A percentile compares a stretch with the other conserved stretches of the same genome.
Conservation (phyloP, 2,797 vertebrate species). For the Avahi laniger region DNA sequence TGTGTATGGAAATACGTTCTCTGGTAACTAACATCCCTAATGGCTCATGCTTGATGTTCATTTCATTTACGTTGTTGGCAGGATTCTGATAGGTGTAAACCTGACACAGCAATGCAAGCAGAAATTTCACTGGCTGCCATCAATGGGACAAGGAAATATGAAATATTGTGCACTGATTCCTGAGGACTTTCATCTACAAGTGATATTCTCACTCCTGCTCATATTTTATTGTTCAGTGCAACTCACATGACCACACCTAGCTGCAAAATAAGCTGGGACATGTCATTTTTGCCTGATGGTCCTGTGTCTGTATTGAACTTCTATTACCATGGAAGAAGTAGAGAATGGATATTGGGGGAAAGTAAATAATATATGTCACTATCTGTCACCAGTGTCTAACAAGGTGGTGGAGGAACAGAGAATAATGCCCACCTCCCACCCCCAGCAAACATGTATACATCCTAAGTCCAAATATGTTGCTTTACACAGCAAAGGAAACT, state of each 20-base stretch:
- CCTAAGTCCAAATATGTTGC: background rate
- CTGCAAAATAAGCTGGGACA: background rate
- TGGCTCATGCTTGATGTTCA: background rate
- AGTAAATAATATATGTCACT: background rate
- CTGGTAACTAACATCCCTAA: background rate
- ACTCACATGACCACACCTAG: background rate
- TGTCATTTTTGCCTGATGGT: background rate
- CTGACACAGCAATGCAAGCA: background rate
- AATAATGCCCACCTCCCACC: background rate
- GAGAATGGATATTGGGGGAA: background rate
- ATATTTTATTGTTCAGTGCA: background rate
- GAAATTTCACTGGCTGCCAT: background rate
- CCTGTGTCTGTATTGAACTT: background rate
- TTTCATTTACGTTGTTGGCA: background rate
- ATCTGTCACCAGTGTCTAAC: background rate
- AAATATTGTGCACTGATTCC: background rate
- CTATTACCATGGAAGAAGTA: background rate
- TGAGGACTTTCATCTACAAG: background rate
- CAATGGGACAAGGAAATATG: background rate
- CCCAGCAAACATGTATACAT: background rate
- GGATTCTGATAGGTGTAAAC: background rate
- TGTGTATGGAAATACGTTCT: background rate
- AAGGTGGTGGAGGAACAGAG: background rate
- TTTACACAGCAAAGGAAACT: background rate
- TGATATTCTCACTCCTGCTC: background rate